Conservation (phyloP, 2,888 invertebrate species). For the Lasioglossum calceatum region DNA sequence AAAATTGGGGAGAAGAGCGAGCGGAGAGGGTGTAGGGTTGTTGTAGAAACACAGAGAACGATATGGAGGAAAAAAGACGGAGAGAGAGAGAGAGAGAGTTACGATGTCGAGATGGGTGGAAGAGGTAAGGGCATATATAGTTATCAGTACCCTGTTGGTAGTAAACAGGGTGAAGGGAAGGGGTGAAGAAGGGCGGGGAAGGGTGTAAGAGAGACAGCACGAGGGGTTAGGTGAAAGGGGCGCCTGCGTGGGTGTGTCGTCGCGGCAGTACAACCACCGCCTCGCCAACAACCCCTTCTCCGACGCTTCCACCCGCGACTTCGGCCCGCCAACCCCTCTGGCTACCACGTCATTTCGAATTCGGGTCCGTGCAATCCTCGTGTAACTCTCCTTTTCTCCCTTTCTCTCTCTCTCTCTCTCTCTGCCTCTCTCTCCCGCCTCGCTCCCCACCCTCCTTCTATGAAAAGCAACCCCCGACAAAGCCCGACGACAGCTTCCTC, state of each 20-base stretch:
- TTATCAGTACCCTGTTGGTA: slow-evolving; percentile 41
- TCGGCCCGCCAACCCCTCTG: slow-evolving; percentile 71
- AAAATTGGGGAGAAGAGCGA: neutral
- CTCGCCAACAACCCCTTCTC: slow-evolving; percentile 59
- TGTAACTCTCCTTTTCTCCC: slow-evolving; percentile 46
- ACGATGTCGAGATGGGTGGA: neutral
- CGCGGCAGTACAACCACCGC: slow-evolving; percentile 77
- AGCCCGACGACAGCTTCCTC: slow-evolving; percentile 78
- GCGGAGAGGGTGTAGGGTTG: neutral
- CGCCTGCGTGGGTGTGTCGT: slow-evolving; percentile 78
- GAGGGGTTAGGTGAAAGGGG: slow-evolving; percentile 66
- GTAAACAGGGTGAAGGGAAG: slow-evolving; percentile 39
- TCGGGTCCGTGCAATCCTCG: slow-evolving; percentile 61
- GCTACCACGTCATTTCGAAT: slow-evolving; percentile 63
- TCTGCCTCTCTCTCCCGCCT: slow-evolving; percentile 37
- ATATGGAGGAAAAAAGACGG: slow-evolving; percentile 1
- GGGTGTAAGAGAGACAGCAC: slow-evolving; percentile 15
- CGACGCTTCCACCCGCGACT: slow-evolving; percentile 49
- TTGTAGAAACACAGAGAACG: slow-evolving; percentile 12
- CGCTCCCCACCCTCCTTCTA: slow-evolving; percentile 37
- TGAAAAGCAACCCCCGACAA: slow-evolving; percentile 74
- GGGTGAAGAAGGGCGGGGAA: neutral
- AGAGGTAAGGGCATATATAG: slow-evolving; percentile 38
- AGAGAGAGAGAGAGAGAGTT: slow-evolving; percentile 14
- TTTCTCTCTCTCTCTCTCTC: neutral